phyloP scores from a whole-genome alignment of 2,888 invertebrate species.

The Brachycybe producta region DNA sequence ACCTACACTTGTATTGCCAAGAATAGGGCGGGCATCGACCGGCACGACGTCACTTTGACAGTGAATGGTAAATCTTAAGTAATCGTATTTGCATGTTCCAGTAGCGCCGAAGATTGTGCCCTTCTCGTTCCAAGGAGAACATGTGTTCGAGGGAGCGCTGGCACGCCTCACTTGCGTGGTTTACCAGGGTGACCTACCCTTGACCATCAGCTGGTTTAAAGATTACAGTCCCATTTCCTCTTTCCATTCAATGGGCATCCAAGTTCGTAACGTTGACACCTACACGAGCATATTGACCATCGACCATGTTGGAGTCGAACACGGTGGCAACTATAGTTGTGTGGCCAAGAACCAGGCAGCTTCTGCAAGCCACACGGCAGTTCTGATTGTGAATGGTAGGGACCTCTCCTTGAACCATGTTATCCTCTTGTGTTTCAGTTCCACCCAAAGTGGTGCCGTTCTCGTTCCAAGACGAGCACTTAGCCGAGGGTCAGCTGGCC shows the following conservation, averaged over 20 bases:
- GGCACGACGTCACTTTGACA: background rate
- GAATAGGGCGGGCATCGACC: conserved; percentile 1
- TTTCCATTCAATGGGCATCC: background rate
- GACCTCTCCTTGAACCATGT: conserved; percentile 22
- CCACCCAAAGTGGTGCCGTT: conserved; percentile 21
- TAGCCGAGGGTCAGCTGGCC: conserved; percentile 21
- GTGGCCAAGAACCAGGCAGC: conserved; percentile 18
- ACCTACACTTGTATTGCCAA: conserved; percentile 26
- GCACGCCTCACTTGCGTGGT: conserved; percentile 16
- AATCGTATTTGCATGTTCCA: conserved; percentile 31
- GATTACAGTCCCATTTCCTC: conserved; percentile 1
- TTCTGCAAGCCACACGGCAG: conserved; percentile 21
- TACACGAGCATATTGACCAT: conserved; percentile 17
- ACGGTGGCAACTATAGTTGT: conserved; percentile 23
- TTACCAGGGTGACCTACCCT: conserved; percentile 16
- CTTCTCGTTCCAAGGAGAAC: conserved; percentile 15
- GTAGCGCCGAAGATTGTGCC: conserved; percentile 53
- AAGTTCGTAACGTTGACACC: conserved; percentile 6
- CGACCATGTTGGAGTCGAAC: conserved; percentile 13
- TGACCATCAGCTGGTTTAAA: conserved; percentile 11
- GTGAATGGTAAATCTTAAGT: background rate
- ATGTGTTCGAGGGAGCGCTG: conserved; percentile 13
- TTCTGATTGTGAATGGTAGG: conserved; percentile 19
- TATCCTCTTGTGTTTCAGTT: conserved; percentile 18
- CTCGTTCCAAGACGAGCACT: conserved; percentile 18